These are phyloP conservation scores for Holotrichia oblita DNA, from an alignment of 1,140 invertebrate genomes.

Conservation along the genomic window DNA sequence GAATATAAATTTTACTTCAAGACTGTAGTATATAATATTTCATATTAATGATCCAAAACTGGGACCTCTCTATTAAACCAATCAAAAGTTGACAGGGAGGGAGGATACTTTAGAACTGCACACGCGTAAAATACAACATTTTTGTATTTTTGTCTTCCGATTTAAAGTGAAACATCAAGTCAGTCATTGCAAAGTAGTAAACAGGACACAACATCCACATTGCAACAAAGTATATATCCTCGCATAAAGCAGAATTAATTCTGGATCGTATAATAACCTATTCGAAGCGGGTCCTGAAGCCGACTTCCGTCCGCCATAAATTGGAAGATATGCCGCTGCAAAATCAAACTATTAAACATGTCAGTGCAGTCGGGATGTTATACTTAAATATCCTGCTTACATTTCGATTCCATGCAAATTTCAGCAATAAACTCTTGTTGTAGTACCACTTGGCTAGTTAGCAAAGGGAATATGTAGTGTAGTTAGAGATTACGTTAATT, in stretches of 20 bases:
- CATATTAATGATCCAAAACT: no score
- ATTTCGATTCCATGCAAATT: slow-evolving; percentile 54
- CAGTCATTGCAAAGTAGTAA: neutral
- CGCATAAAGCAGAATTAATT: slow-evolving; percentile 35
- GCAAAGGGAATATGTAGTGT: neutral
- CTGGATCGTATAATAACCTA: slow-evolving; percentile 20
- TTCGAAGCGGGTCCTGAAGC: slow-evolving; percentile 39
- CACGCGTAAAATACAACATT: no score
- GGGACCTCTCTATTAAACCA: no score
- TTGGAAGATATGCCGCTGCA: slow-evolving; percentile 48
- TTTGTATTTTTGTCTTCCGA: no score
- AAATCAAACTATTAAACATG: slow-evolving; percentile 55
- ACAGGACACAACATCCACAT: neutral
- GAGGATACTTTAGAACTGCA: no score
- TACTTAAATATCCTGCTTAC: slow-evolving; percentile 53
- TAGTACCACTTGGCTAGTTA: neutral
- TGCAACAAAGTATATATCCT: slow-evolving; percentile 4
- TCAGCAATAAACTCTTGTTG: slow-evolving; percentile 49
- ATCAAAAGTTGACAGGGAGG: no score
- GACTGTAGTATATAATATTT: no score
- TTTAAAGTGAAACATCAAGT: neutral
- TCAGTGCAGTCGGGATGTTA: slow-evolving; percentile 52
- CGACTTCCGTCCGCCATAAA: slow-evolving; percentile 48
- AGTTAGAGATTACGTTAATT: slow-evolving; percentile 1
- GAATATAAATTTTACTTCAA: no score